Evolutionary conservation across 2,888 invertebrate species (phyloP), one percentile per base, ranked within the genome.

Genomic region (Exephanes ischioxanthus): DNA sequence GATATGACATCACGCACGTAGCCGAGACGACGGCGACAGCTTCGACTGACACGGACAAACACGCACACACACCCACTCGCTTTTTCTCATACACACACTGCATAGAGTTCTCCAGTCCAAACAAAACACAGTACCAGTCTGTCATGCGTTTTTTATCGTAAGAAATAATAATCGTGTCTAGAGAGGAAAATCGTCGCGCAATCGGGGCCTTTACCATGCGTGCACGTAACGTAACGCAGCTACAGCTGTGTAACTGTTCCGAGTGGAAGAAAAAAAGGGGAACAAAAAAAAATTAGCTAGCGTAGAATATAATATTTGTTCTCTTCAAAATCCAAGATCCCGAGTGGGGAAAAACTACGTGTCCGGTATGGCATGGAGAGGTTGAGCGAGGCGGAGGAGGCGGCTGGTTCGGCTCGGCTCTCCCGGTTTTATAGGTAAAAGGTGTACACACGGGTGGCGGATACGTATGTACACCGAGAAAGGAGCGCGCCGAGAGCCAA

Each of bases 1-100:
- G 90, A 91, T 90, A 90, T 92, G 93, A 92, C 92, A 93, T 92
- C 92, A 91, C 90, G 89, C 88, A 88, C 88, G 41, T 70, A 55
- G 53, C 58, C 61, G 63, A 30, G 63, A 71, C 51, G 48, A 51
- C 55, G 58, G 26, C 58, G 58, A 58, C 26, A 58, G 58, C 45
- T 26, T 58, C 26, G 58, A 11, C 67, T 48, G 45, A 45, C 53
- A 45, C 78, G 45, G n/a, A 45, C 45, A 48, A 45, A 68, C 41
- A 11, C 41, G 11, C 41, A 37, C 53, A 41, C 75, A 81, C 70
- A 67, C 63, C 67, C 82, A 58, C 58, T 22, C 58, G 58, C 33
- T 30, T 16, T 63, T 30, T 33, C 63, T 63, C 63, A 63, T 16
- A 14, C 30, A 63, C 63, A 30, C 14, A 63, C 58, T 7, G 16